phyloP scores from a whole-genome alignment of 23 tunicate genomes.

The Trididemnum miniatum region DNA sequence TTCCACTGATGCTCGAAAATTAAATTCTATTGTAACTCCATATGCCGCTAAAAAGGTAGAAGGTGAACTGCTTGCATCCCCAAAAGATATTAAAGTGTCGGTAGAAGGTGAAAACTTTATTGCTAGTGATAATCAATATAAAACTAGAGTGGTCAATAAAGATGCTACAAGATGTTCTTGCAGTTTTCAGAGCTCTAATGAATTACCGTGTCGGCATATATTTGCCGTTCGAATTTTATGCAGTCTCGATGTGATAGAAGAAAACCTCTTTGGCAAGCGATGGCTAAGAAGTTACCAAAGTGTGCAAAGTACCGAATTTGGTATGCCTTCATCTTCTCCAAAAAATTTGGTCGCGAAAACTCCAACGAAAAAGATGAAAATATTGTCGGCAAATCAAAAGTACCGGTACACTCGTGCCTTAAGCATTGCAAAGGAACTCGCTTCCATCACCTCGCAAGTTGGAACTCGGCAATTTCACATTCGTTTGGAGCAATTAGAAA shows the following conservation, averaged over 20 bases:
- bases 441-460: background rate
- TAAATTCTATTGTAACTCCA: background rate
- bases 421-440: background rate
- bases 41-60: background rate
- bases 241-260: background rate
- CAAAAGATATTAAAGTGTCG: background rate
- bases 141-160: background rate
- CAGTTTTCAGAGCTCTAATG: background rate
- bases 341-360: background rate
- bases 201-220: background rate
- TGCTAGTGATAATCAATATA: background rate
- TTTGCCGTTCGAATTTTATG: background rate
- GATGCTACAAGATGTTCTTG: background rate
- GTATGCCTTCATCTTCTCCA: background rate
- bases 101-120: background rate
- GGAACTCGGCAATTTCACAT: background rate
- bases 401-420: background rate
- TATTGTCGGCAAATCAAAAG: background rate
- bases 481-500: background rate
- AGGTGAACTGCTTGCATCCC: background rate
- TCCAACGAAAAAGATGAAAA: background rate
- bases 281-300: background rate
- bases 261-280: background rate
- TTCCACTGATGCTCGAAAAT: background rate
- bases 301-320: background rate